Percentiles rank a stretch among this genome's conserved stretches.
Conservation (phyloP, 2,113 vertebrate genomes). For the Crypturellus undulatus region DNA sequence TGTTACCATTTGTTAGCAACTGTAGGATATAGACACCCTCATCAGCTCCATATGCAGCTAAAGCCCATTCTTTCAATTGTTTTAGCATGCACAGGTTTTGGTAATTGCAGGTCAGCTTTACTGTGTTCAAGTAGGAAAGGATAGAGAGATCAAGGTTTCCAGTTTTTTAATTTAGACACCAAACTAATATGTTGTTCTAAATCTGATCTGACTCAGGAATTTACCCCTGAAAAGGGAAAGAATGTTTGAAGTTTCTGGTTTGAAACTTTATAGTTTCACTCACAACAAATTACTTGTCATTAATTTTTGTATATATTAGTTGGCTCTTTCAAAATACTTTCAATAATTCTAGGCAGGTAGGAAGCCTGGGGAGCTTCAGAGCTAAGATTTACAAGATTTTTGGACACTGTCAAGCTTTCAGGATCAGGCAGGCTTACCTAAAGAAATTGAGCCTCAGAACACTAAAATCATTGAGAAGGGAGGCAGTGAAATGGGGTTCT, state of each 20-base stretch:
- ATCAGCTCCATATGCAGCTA: not conserved
- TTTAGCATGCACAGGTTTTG: not conserved
- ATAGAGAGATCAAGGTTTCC: not conserved
- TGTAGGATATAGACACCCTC: accelerated
- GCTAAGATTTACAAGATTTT: not conserved
- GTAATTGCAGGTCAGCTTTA: not conserved
- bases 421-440: not conserved
- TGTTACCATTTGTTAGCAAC: not conserved
- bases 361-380: not conserved
- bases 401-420: not conserved
- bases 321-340: not conserved
- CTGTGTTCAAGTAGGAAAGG: not conserved
- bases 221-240: not conserved
- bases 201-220: too few species aligned
- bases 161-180: not conserved
- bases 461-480: not conserved
- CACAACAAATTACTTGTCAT: not conserved
- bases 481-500: not conserved
- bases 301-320: not conserved
- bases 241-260: not conserved
- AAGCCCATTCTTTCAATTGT: not conserved
- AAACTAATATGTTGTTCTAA: not conserved
- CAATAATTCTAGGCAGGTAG: not conserved
- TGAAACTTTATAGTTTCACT: too few species aligned
- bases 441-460: not conserved